These are phyloP conservation scores for Cynopterus brachyotis DNA, from an alignment of 2,113 vertebrate species.

Conservation along the genomic window DNA sequence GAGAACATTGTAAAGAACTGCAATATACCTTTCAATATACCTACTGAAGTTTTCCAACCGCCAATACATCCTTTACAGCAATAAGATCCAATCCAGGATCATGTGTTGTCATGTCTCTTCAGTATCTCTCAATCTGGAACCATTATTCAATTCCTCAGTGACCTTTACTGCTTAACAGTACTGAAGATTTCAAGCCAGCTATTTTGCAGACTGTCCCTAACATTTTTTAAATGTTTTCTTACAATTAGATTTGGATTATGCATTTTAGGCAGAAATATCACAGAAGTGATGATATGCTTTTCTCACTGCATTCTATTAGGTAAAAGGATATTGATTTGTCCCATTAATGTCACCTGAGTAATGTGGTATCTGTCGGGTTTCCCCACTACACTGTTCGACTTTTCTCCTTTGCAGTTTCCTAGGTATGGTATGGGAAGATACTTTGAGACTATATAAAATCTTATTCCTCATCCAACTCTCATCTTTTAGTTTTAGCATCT, in stretches of 20 bases:
- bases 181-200: neutral
- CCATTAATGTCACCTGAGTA: neutral
- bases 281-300: neutral
- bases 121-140: neutral
- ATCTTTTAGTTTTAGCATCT: neutral
- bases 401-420: neutral
- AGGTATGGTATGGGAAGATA: neutral
- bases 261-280: neutral
- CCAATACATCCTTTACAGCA: neutral
- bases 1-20: neutral
- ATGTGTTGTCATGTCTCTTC: neutral
- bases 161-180: neutral
- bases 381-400: neutral
- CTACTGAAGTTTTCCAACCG: neutral
- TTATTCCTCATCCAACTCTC: neutral
- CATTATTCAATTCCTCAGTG: neutral
- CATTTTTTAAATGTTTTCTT: neutral
- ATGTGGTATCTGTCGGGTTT: neutral
- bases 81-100: neutral
- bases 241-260: neutral
- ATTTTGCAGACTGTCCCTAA: neutral
- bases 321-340: neutral
- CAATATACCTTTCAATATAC: neutral
- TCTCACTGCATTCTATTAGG: neutral
- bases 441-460: neutral